phyloP scores from a whole-genome alignment of 2,113 vertebrate genomes.

The Chrysemys picta region DNA sequence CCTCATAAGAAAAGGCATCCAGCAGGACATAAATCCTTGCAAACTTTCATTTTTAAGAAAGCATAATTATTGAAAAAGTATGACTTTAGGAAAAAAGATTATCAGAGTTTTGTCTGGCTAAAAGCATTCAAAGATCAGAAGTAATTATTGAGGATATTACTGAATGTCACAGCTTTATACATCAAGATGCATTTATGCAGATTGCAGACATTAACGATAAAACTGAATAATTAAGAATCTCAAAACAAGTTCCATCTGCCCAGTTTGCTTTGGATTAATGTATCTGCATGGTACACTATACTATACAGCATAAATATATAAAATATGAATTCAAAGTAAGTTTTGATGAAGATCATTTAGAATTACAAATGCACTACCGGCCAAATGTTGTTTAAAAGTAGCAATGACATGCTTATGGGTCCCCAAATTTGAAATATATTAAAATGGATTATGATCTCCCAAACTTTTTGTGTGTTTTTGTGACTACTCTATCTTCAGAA shows the following conservation, averaged over 20 bases:
- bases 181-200: constrained; percentile 8
- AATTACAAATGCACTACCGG: background rate
- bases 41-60: background rate
- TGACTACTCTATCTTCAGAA: background rate
- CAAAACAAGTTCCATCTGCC: background rate
- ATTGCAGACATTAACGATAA: constrained; percentile 13
- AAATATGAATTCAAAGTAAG: constrained; percentile 3
- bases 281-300: background rate
- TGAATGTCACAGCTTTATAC: constrained; percentile 17
- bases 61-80: background rate
- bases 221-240: constrained; percentile 12
- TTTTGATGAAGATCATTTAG: background rate
- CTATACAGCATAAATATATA: background rate
- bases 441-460: constrained; percentile 7
- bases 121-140: constrained; percentile 13
- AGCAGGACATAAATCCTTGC: background rate
- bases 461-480: background rate
- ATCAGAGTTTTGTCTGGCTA: background rate
- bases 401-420: background rate
- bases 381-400: background rate
- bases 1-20: background rate
- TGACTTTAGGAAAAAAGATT: background rate
- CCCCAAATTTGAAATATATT: background rate
- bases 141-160: background rate
- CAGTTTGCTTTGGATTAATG: background rate